Evolutionary conservation across 2,888 invertebrate genomes (phyloP), one percentile per base, ranked within the genome.

Genomic region (Beris morrisii): DNA sequence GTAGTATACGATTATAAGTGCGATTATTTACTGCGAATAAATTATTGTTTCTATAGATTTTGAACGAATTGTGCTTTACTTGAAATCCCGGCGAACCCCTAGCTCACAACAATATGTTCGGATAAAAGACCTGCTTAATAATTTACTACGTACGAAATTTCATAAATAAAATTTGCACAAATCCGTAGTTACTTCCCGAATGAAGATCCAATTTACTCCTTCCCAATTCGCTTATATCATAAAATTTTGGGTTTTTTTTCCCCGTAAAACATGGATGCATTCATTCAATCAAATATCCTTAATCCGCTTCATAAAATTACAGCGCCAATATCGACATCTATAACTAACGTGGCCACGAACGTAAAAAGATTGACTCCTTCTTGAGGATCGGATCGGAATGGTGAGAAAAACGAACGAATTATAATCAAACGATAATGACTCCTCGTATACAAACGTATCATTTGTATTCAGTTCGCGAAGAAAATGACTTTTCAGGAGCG

Each of bases 391-490:
- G 32, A 52, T 38, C 50, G 13, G 22, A 11, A 61, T 31, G 48
- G 12, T 5, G 11, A 50, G 13, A 28, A 50, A 50, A 61, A 61
- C 61, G 52, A 38, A 61, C 50, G 61, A 61, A 61, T 61, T 59
- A 59, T 48, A 59, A 59, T 59, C 59, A 59, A 59, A 59, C 48
- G 59, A 59, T 61, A 61, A 61, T 61, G 61, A 61, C 61, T 61
- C 31, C 12, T 22, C 44, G 43, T 44, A 48, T n/a, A 61, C 32
- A 32, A 52, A 13, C 15, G 50, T 32, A 52, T 61, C 61, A 61
- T 61, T 61, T 50, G 52, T 61, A 61, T 61, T 61, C 61, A 50
- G 61, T 38, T 61, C 22, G 61, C 61, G 61, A 52, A 61, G 61
- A 61, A 61, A 61, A 61, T 61, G 61, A 52, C 61, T 61, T 61